phyloP scores from a whole-genome alignment of 1,140 invertebrate species.

The Zaprionus nigranus region DNA sequence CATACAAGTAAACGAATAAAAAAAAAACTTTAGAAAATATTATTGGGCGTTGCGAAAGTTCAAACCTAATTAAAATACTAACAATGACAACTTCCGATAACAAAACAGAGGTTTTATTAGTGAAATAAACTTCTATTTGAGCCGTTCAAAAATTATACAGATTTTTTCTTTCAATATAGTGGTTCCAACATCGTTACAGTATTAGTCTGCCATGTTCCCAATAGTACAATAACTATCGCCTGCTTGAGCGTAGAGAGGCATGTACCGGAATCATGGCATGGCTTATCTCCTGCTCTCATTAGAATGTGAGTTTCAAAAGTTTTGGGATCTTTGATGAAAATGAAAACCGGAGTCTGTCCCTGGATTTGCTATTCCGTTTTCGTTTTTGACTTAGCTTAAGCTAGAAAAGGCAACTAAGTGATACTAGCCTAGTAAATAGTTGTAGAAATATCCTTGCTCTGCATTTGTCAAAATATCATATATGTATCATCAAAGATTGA shows the following conservation, averaged over 20 bases:
- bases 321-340: neutral
- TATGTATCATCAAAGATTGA: constrained; percentile 10
- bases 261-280: neutral
- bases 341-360: constrained; percentile 15
- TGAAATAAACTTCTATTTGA: neutral
- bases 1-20: constrained; percentile 3
- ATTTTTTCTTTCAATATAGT: neutral
- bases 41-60: constrained; percentile 19
- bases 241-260: neutral
- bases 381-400: constrained; percentile 26
- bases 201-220: too few relatives aligned
- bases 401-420: constrained; percentile 55
- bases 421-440: constrained; percentile 39
- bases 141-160: neutral
- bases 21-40: constrained; percentile 17
- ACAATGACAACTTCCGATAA: neutral
- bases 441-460: constrained; percentile 19
- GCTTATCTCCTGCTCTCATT: neutral
- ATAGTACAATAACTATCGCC: neutral
- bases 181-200: neutral
- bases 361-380: neutral
- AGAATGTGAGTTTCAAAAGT: neutral
- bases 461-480: constrained; percentile 8
- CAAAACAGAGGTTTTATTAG: neutral
- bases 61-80: neutral